A percentile compares a stretch with the other conserved stretches of the same genome.
phyloP scores from a whole-genome alignment of 2,888 invertebrate genomes.

The Cryptus viduatorius region DNA sequence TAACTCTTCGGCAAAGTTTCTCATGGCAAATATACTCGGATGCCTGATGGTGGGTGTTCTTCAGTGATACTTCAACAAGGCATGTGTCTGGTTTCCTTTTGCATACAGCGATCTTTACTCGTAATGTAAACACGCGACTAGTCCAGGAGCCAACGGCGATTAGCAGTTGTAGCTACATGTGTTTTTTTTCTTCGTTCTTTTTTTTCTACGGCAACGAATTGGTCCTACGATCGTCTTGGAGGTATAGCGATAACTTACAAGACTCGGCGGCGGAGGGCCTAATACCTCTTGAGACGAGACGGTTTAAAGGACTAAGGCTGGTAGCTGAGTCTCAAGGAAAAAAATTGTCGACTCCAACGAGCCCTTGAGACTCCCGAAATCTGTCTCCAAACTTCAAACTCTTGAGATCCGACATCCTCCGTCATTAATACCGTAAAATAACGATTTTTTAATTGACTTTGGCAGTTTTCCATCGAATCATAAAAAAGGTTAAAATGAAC shows the following conservation, averaged over 20 bases:
- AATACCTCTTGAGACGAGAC: constrained; percentile 17
- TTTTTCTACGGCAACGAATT: constrained; percentile 47
- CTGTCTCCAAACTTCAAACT: constrained; percentile 3
- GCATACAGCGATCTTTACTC: constrained; percentile 34
- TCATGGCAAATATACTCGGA: constrained; percentile 7
- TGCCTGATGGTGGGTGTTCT: constrained; percentile 31
- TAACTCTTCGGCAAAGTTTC: constrained; percentile 18
- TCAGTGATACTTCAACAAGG: constrained; percentile 30
- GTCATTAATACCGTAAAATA: background rate
- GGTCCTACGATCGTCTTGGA: constrained; percentile 5
- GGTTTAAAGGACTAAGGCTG: constrained; percentile 5
- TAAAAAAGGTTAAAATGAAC: background rate
- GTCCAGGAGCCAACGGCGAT: constrained; percentile 63
- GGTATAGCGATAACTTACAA: constrained; percentile 11
- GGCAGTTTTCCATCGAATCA: background rate
- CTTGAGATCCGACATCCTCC: constrained; percentile 12
- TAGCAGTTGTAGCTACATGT: constrained; percentile 68
- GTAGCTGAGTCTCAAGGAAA: background rate
- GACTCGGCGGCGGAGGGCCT: background rate
- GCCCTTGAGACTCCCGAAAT: background rate
- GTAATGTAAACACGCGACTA: constrained; percentile 62
- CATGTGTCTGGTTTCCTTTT: constrained; percentile 60
- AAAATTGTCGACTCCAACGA: constrained; percentile 12
- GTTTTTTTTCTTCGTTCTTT: constrained; percentile 53
- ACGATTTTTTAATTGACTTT: background rate